Base-by-base conservation (phyloP, 2,888 invertebrate genomes). In the Ischnus inquisitorius region DNA sequence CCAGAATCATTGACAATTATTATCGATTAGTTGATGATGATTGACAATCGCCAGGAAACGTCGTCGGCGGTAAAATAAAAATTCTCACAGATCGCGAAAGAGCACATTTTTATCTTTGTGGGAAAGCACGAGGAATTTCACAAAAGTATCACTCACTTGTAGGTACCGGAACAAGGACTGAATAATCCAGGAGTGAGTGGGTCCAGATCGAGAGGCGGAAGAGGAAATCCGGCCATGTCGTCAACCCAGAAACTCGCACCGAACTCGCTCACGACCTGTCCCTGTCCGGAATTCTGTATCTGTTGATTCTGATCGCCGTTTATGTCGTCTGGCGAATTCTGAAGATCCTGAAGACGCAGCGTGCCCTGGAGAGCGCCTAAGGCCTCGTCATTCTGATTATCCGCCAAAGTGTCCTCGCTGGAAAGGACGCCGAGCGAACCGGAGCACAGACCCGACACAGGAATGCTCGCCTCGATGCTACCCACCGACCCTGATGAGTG, bases 171-270 rank as follows among this genome's bases (percentile, higher is more conserved):
- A 92, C 97, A 97, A 0, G 98, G 97, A 68, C 97, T 97, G 93
- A 98, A 97, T 2, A 98, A 97, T 90, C 98, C 98, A 75, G 98
- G 95, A 0, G 98, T 97, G 87, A 98, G 93, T 6, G 98, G 97
- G 91, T 98, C 98, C 92, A 98, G 95, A 92, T 98, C 98, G 88
- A 98, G 94, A 0, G 97, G 95, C 28, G 97, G 97, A 88, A 98
- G 94, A 0, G 97, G 96, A 94, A 97, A 98, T 48, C 97, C 97
- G 75, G 97, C 97, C 96, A 97, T 97, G 93, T 97, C 97, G 94
- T 97, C 97, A 90, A 95, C 94, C 96, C 96, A 96, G 89, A 94
- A 95, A 87, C 94, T 94, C 74, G 92, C 94, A 88, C 94, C 95
- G 88, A 93, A 93, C 77, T 93, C 93, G 57, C 92, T 91, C 51